These are phyloP conservation scores for Anguilla rostrata DNA, from an alignment of 2,113 vertebrate species.

Conservation along the genomic window DNA sequence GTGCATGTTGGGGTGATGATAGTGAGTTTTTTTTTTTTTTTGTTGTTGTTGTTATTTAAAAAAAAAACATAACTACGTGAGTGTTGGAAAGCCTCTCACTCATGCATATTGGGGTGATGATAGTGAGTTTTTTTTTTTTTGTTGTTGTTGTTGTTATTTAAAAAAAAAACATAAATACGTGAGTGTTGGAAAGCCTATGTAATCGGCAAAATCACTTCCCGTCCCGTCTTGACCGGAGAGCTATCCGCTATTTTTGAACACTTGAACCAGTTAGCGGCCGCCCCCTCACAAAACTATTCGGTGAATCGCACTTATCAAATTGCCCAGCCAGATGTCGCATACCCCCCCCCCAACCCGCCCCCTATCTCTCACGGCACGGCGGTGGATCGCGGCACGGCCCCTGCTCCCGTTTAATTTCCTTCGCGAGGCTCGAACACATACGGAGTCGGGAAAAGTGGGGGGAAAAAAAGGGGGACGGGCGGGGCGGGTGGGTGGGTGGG, in stretches of 20 bases:
- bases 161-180: constrained; percentile 56
- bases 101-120: constrained; percentile 83
- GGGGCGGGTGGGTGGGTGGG: not conserved
- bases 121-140: constrained; percentile 73
- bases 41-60: too few species aligned
- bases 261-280: constrained; percentile 37
- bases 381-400: not conserved
- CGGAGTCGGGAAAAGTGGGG: not conserved
- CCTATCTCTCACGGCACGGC: constrained; percentile 25
- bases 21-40: constrained; percentile 69
- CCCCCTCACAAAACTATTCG: constrained; percentile 23
- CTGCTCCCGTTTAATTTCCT: constrained; percentile 2
- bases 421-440: not conserved
- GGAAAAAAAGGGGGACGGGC: not conserved
- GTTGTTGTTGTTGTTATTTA: too few species aligned
- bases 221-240: too few species aligned
- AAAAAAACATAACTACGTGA: too few species aligned
- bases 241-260: constrained; percentile 50
- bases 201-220: constrained; percentile 13
- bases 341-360: constrained; percentile 10
- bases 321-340: constrained; percentile 38
- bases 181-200: constrained; percentile 69
- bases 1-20: constrained; percentile 83
- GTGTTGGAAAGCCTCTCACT: constrained; percentile 67
- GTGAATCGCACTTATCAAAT: not conserved